Evolutionary conservation across 2,888 invertebrate species (phyloP), one percentile per base, ranked within the genome.

Genomic region (Drosophila niveifrons): DNA sequence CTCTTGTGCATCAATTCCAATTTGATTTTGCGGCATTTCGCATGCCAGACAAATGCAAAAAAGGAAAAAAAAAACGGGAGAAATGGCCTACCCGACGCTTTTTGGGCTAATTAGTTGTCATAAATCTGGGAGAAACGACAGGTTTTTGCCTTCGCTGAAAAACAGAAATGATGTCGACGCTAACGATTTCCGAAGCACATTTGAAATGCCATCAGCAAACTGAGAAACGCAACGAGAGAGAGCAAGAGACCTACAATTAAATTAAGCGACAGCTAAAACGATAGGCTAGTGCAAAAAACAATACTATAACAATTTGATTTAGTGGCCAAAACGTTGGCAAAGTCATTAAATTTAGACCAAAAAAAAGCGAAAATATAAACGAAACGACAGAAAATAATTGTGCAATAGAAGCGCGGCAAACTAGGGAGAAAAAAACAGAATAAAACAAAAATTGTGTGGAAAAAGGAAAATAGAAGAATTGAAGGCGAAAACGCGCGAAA

Each of bases 401-500:
- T 78, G 68, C 61, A 64, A 75, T 74, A 66, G 52, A 74, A 1
- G 41, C 61, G 44, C 11, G 34, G 11, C 11, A 65, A 56, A 66
- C 28, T 53, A 44, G 23, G 23, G n/a, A n/a, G n/a, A 6, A 6
- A 23, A 51, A 34, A 65, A n/a, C n/a, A n/a, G n/a, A 66, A 67
- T 52, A 72, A 70, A 70, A 52, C 29, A 48, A 58, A 57, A 57
- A 48, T 59, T 48, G 23, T 59, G 62, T 57, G 29, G 8, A 57
- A 71, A 65, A 63, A 43, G 58, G 51, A 65, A 41, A 61, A 53
- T 41, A 63, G 56, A 68, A 66, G 72, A 78, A 80, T 70, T 80
- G 72, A 84, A 77, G 79, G 76, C 80, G 78, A 87, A 84, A 84
- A 86, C 65, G 82, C 83, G 85, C 82, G 70, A 85, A 88, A 87